Conservation (phyloP, 2,797 vertebrate species). For the Parotocinclus haroldoi region DNA sequence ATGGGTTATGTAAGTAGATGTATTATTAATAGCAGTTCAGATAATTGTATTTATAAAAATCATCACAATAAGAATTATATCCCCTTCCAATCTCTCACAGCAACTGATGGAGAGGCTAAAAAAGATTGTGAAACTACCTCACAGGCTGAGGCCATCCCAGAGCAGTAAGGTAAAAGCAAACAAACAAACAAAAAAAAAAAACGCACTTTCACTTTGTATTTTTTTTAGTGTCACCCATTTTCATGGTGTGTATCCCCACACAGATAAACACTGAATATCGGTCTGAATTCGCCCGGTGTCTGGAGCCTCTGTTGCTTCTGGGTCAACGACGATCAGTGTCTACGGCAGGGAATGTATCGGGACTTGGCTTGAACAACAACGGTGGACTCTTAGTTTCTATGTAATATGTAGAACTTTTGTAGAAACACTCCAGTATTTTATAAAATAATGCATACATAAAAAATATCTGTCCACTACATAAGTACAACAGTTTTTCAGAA, state of each 20-base stretch:
- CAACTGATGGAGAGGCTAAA: constrained; percentile 83
- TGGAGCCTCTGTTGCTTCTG: constrained; percentile 76
- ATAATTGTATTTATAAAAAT: background rate
- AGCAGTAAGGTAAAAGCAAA: constrained; percentile 60
- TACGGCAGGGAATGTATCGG: constrained; percentile 50
- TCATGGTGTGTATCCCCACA: background rate
- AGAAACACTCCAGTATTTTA: no score
- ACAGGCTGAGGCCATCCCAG: constrained; percentile 73
- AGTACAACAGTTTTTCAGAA: no score
- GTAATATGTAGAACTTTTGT: background rate
- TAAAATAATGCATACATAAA: no score
- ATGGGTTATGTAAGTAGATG: constrained; percentile 79
- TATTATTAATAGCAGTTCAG: background rate
- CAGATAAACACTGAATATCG: constrained; percentile 81
- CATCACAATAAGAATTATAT: background rate
- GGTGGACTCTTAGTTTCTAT: constrained; percentile 52
- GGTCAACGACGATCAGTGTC: constrained; percentile 63
- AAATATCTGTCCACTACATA: no score
- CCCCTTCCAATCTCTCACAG: constrained; percentile 48
- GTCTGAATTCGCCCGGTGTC: constrained; percentile 75
- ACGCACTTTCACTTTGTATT: background rate
- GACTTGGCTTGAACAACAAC: constrained; percentile 55
- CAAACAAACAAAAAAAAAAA: no score
- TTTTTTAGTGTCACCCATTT: constrained; percentile 6
- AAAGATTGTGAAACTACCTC: constrained; percentile 77